Evolutionary conservation across 2,113 vertebrate genomes (phyloP), one percentile per base, ranked within the genome.

Genomic region (Psilopogon haemacephalus): DNA sequence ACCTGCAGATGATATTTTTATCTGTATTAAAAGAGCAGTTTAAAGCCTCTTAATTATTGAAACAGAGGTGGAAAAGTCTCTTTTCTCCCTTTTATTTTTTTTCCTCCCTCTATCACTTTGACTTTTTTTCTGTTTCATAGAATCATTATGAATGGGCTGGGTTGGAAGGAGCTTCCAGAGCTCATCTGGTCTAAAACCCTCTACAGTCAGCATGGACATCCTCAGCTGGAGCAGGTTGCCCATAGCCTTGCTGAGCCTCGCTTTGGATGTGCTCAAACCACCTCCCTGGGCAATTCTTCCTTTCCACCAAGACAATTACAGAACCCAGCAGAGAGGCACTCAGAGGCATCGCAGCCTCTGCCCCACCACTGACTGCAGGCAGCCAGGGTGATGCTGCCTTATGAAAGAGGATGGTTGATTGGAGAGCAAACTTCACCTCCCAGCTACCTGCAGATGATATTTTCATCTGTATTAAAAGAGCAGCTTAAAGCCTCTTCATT

Each of bases 211-310:
- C n/a, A n/a, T n/a, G n/a, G n/a, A n/a, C n/a, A n/a, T n/a, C n/a
- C n/a, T n/a, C n/a, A n/a, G n/a, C n/a, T n/a, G n/a, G n/a, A n/a
- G n/a, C n/a, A n/a, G n/a, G n/a, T n/a, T 40, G n/a, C n/a, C n/a
- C n/a, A n/a, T n/a, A n/a, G n/a, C n/a, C n/a, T n/a, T n/a, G n/a
- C n/a, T n/a, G n/a, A n/a, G n/a, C n/a, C n/a, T n/a, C n/a, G n/a
- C n/a, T n/a, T n/a, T n/a, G n/a, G n/a, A n/a, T n/a, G n/a, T n/a
- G n/a, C n/a, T n/a, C n/a, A n/a, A n/a, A n/a, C n/a, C n/a, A n/a
- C n/a, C n/a, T n/a, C n/a, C n/a, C n/a, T n/a, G 95, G 96, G 95
- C 90, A 97, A 97, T 97, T 97, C 86, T 33, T 90, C 67, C 96
- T 96, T 97, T 97, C 94, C 28, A 35, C 88, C 33, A 67, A 97